Conservation (phyloP, 2,888 invertebrate genomes). For the Dicycla oo region DNA sequence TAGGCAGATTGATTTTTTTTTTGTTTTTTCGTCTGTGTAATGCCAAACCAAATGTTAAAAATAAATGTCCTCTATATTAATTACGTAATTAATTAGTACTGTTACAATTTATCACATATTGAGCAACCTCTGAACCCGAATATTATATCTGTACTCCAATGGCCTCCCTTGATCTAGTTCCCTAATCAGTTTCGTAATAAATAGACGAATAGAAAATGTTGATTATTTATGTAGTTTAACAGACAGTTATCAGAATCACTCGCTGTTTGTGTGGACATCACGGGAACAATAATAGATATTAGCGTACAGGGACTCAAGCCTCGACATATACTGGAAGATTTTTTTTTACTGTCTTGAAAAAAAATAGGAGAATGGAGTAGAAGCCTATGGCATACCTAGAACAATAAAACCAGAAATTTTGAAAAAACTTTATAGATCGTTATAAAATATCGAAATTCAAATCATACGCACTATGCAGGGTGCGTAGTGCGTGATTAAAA, state of each 20-base stretch:
- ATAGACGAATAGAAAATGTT: background rate
- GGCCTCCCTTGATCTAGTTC: conserved; percentile 29
- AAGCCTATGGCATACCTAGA: too few species aligned
- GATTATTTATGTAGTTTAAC: background rate
- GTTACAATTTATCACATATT: conserved; percentile 13
- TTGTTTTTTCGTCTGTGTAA: background rate
- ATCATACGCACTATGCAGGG: too few species aligned
- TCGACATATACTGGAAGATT: too few species aligned
- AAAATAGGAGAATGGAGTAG: too few species aligned
- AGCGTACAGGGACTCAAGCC: background rate
- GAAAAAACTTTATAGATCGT: too few species aligned
- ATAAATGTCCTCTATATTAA: background rate
- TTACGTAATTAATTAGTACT: background rate
- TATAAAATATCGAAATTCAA: too few species aligned
- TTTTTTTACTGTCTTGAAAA: too few species aligned
- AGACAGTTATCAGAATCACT: conserved; percentile 17
- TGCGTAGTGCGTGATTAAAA: too few species aligned
- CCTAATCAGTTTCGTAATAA: conserved; percentile 22
- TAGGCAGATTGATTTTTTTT: too few species aligned
- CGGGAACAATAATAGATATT: background rate
- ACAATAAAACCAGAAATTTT: too few species aligned
- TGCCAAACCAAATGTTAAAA: background rate
- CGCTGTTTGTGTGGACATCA: conserved; percentile 4
- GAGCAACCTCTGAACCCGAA: conserved; percentile 25
- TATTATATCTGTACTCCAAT: conserved; percentile 16